These are phyloP conservation scores for Didymodactylos carnosus DNA, from an alignment of 2,888 invertebrate genomes.

Conservation along the genomic window DNA sequence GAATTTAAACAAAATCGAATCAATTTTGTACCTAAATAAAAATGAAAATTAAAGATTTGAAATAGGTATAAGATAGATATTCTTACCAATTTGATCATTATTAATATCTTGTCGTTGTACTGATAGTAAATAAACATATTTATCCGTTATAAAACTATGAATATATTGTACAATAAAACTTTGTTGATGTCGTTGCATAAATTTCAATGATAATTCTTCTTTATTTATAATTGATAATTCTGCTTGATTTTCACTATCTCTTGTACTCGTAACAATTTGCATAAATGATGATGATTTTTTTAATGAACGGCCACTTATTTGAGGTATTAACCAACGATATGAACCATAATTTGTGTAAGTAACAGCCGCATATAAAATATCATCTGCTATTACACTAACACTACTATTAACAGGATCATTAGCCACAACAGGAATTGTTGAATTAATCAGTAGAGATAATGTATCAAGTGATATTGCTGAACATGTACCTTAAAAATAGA, in stretches of 20 bases:
- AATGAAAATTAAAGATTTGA: no score
- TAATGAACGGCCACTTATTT: constrained; percentile 3
- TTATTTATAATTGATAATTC: no score
- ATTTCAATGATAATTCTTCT: neutral
- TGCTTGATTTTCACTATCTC: neutral
- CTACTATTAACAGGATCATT: constrained; percentile 7
- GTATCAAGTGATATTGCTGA: neutral
- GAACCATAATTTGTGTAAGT: constrained; percentile 5
- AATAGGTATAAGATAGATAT: neutral
- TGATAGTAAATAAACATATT: constrained; percentile 8
- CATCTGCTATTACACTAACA: neutral
- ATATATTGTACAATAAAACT: constrained; percentile 12
- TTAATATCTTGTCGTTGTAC: constrained; percentile 7
- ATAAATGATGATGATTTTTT: neutral
- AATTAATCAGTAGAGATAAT: neutral
- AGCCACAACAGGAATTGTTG: constrained; percentile 1
- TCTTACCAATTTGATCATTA: neutral
- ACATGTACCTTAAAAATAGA: no score
- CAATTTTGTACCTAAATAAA: neutral
- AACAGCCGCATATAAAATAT: constrained; percentile 1
- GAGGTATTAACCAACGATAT: constrained; percentile 4
- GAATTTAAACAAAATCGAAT: neutral
- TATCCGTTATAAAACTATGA: neutral
- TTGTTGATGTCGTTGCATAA: constrained; percentile 3
- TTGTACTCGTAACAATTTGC: neutral